Evolutionary conservation across 2,888 invertebrate species (phyloP), one percentile per base, ranked within the genome.

Genomic region (Drosophila diplacantha): DNA sequence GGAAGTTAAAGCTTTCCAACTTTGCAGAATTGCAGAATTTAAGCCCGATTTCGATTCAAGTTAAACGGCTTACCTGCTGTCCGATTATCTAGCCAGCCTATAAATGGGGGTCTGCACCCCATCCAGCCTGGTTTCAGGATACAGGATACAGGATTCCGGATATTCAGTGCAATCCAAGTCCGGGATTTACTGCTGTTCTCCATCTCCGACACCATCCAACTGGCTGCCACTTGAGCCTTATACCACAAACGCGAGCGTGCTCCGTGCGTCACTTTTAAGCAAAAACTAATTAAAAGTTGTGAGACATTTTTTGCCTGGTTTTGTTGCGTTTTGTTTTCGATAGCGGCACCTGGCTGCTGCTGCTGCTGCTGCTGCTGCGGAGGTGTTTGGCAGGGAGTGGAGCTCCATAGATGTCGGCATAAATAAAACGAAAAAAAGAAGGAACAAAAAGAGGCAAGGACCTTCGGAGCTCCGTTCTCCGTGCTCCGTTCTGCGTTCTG

Each of bases 271-370:
- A 82, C 75, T 81, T 85, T 85, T 83, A 81, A 85, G 84, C 82
- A 86, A 87, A 87, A 87, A 87, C 87, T 87, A 87, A 87, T 87
- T 87, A 87, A 87, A 87, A 87, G 87, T 87, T 87, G 80, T 85
- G 86, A 86, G 87, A 87, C 86, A 85, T 83, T 84, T 84, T 83
- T 83, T 77, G 51, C 66, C 63, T 57, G 49, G 39, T 73, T 60
- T 62, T 68, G 61, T 72, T 67, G 43, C 52, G 67, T 52, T 66
- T 57, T 55, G 47, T 60, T 59, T 79, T 60, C 52, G 67, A 55
- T 59, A 62, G 70, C 46, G 58, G 60, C 73, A 75, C 60, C 78
- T 73, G 73, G 43, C 47, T 9, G 47, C 5, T 38, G 37, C 37
- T 37, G 9, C 8, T 35, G 16, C 16, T 35, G 9, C 11, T 11